Evolutionary conservation across 1,140 invertebrate genomes (phyloP).

Genomic region (Papilio polytes): DNA sequence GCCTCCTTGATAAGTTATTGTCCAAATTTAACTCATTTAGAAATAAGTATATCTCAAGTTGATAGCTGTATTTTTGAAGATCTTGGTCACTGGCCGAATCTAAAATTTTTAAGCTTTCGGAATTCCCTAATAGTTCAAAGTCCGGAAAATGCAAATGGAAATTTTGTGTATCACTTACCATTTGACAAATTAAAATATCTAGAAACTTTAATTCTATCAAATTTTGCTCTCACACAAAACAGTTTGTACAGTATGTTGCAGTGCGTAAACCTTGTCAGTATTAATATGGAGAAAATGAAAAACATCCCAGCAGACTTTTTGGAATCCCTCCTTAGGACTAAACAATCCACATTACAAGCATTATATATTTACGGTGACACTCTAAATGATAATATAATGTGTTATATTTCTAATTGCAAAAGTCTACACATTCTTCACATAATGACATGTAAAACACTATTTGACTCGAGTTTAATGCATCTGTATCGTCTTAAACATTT

Average conservation of each 20-base stretch:
- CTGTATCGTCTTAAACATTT: conserved; percentile 78
- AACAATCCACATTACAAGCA: conserved; percentile 73
- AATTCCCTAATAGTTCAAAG: conserved; percentile 81
- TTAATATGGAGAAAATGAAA: conserved; percentile 84
- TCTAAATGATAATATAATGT: conserved; percentile 80
- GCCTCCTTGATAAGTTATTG: conserved; percentile 80
- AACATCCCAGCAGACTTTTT: conserved; percentile 82
- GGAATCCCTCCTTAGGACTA: conserved; percentile 75
- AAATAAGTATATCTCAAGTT: conserved; percentile 84
- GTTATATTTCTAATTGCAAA: conserved; percentile 78
- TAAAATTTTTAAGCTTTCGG: conserved; percentile 82
- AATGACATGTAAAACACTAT: conserved; percentile 82
- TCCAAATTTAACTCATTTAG: conserved; percentile 82
- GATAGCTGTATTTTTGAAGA: conserved; percentile 83
- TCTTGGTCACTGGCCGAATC: conserved; percentile 78
- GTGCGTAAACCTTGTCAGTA: conserved; percentile 77
- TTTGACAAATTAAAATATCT: conserved; percentile 79
- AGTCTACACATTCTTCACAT: conserved; percentile 77
- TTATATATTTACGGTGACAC: conserved; percentile 82
- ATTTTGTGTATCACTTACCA: conserved; percentile 80
- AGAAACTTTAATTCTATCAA: conserved; percentile 79
- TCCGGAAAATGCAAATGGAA: conserved; percentile 75
- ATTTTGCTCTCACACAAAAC: conserved; percentile 78
- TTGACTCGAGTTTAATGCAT: conserved; percentile 81
- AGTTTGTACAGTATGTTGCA: conserved; percentile 81